phyloP scores from a whole-genome alignment of 2,797 vertebrate species.

The Channallabes apus region DNA sequence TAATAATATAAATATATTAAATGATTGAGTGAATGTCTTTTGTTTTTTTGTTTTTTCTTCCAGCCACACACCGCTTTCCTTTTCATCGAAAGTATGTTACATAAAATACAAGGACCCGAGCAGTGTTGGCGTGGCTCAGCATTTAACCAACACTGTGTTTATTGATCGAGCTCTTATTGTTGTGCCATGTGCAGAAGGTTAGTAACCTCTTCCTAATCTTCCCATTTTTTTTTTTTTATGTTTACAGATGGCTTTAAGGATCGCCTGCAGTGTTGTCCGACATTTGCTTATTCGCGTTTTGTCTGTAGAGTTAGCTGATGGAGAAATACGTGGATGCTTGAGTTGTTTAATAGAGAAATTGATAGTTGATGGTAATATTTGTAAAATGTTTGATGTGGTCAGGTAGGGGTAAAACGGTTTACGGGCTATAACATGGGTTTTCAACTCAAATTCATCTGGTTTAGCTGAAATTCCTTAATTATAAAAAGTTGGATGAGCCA shows the following conservation, averaged over 20 bases:
- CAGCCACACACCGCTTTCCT: slow-evolving; percentile 93
- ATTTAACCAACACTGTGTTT: slow-evolving; percentile 99
- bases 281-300: slow-evolving; percentile 16
- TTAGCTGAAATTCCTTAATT: not conserved
- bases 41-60: slow-evolving; percentile 71
- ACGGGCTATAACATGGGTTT: not conserved
- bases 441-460: not conserved
- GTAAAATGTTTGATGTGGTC: not conserved
- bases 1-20: no score
- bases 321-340: slow-evolving; percentile 7
- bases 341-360: slow-evolving; percentile 22
- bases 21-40: not conserved
- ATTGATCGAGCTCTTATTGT: slow-evolving; percentile 99
- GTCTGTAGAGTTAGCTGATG: not conserved
- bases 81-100: slow-evolving; percentile 99
- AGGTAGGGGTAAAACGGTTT: not conserved
- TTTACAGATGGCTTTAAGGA: slow-evolving; percentile 29
- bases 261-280: slow-evolving; percentile 4
- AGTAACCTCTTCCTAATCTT: slow-evolving; percentile 63
- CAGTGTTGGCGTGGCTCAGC: slow-evolving; percentile 99
- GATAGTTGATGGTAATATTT: not conserved
- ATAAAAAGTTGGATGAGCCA: not conserved
- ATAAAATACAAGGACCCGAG: slow-evolving; percentile 96
- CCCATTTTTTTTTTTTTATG: not conserved
- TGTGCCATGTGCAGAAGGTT: slow-evolving; percentile 98